phyloP scores from a whole-genome alignment of 2,888 invertebrate genomes.

The Hetaerina titia region DNA sequence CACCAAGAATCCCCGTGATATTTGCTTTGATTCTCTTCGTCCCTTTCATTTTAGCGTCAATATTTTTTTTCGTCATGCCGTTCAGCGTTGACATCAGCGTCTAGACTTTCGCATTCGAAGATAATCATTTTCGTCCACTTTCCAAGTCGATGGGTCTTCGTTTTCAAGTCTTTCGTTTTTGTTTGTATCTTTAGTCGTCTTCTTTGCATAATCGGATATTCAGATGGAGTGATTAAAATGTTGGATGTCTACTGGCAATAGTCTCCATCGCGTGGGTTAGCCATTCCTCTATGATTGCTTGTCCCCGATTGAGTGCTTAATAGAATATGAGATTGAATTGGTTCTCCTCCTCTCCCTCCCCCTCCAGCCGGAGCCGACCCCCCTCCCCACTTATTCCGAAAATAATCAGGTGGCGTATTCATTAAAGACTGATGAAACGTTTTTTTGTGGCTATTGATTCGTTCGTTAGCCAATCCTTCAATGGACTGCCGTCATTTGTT shows the following conservation, averaged over 20 bases:
- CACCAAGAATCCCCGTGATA: not conserved
- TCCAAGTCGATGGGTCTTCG: not conserved
- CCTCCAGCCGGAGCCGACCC: no score
- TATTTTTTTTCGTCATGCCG: not conserved
- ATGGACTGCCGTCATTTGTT: no score
- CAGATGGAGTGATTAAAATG: conserved; percentile 16
- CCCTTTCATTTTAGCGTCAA: not conserved
- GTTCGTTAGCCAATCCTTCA: no score
- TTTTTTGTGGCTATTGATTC: no score
- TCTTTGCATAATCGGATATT: not conserved
- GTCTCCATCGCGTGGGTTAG: not conserved
- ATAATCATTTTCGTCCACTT: not conserved
- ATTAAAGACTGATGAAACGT: no score
- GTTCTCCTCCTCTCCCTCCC: no score
- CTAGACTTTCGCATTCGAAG: not conserved
- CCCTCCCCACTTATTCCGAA: no score
- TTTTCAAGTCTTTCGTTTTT: not conserved
- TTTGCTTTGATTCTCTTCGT: not conserved
- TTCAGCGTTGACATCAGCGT: not conserved
- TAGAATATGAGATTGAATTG: no score
- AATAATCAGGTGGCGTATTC: no score
- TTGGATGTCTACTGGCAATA: not conserved
- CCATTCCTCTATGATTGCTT: not conserved
- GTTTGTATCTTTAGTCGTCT: not conserved
- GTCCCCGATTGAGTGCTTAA: no score